Base-by-base conservation (phyloP, 2,888 invertebrate species). In the Cosmopolites sordidus region DNA sequence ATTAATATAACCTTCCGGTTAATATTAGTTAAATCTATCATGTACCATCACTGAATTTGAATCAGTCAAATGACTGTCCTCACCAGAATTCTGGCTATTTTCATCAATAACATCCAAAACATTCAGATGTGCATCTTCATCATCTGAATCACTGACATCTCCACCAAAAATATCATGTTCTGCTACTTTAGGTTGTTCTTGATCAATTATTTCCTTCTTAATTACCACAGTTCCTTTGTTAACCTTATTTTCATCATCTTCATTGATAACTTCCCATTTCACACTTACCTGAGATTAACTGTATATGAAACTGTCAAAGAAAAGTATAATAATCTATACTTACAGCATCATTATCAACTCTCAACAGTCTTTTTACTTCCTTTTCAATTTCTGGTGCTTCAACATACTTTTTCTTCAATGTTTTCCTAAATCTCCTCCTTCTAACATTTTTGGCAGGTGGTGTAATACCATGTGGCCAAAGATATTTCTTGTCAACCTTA, bases 351-450 rank as follows among this genome's bases (percentile, higher is more conserved):
- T 93, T 92, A 69, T 97, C 97, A 29, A 87, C 87, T 59, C 95
- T 79, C 6, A 99, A 77, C 49, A 99, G 76, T 33, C 95, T 79
- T 71, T 96, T 95, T 0, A 99, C 93, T 77, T 99, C 98, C 71
- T 96, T 96, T 70, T 99, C 98, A 60, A 97, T 94, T 77, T 98
- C 97, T 0, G 97, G 96, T 16, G 94, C 92, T 75, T 97, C 97
- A 1, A 92, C 92, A 75, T 90, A 92, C 75, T 98, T 99, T 73
- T 99, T 99, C 71, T 92, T 93, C 18, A 97, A 73, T 0, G 95
- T 96, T 76, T 96, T 96, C 29, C 97, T 81, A 68, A 97, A 97
- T 52, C 97, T 80, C 49, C 95, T 80, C 63, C 90, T 90, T 8
- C 97, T 80, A 0, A 95, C 92, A 76, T 98, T 98, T 73, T 98